Base-by-base conservation (phyloP, 2,888 invertebrate species). In the Drosophila multiciliata region DNA sequence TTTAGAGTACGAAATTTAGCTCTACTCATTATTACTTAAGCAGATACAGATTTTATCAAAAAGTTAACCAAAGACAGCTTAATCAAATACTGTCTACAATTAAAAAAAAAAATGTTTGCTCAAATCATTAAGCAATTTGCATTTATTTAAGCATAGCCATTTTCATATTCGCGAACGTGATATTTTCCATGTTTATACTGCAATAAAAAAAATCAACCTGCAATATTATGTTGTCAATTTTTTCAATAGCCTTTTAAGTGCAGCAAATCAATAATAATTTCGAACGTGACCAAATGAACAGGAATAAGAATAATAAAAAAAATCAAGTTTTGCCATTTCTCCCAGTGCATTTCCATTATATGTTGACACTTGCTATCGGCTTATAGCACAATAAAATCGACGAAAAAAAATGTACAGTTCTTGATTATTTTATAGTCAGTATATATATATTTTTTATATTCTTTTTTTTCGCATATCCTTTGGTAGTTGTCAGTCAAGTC, bases 401-500 rank as follows among this genome's bases (percentile, higher is more conserved):
- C 5, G 17, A 36, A 52, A 52, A 53, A 5, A 53, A 73, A 58
- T 48, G 26, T 4, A 17, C 3, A 53, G 63, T 82, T 84, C 82
- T 82, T 70, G 80, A 82, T 73, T 73, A 75, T 71, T 82, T 70
- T 63, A 69, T 15, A 5, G 35, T 54, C 20, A 29, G 29, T 29
- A 29, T 29, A 29, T 17, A 29, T 17, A 23, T 20, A 33, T 58
- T 61, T 54, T 55, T 63, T 62, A 68, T 67, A 59, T 53, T 62
- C 55, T 68, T 63, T 69, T 66, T 54, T 66, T 71, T 3, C n/a
- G 66, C 59, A 59, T 77, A 72, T 32, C 29, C 57, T 42, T 75
- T 70, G 67, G 32, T 76, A 78, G 80, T 64, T 81, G 74, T 87
- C 72, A 70, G 85, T 84, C 82, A 73, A 71, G 71, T 73, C 78